These are phyloP conservation scores for Eupristina koningsbergeri DNA, from an alignment of 1,140 invertebrate genomes.

Conservation along the genomic window DNA sequence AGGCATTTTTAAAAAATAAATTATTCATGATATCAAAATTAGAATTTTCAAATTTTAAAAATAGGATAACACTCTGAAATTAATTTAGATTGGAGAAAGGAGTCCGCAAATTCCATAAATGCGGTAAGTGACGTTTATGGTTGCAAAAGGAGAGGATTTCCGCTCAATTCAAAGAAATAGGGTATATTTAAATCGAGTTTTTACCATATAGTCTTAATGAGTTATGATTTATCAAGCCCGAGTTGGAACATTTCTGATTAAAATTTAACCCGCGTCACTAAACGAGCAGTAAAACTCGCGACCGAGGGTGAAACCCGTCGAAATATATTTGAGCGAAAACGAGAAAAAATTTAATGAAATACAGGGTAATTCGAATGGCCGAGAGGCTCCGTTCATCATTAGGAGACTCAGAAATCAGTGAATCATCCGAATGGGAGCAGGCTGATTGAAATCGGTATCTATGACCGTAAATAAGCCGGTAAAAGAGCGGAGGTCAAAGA, in stretches of 20 bases:
- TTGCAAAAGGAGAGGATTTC: neutral
- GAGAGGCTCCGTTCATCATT: neutral
- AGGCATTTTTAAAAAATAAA: neutral
- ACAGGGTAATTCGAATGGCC: neutral
- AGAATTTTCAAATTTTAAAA: neutral
- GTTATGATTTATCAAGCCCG: neutral
- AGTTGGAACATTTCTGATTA: neutral
- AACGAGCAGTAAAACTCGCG: neutral
- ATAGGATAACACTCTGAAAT: neutral
- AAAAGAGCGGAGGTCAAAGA: neutral
- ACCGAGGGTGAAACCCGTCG: too few species aligned
- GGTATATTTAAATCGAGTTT: neutral
- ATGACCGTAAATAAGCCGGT: neutral
- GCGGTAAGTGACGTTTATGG: neutral
- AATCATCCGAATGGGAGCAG: neutral
- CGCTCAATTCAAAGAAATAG: neutral
- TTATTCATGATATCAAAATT: neutral
- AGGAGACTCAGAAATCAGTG: neutral
- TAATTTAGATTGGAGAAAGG: neutral
- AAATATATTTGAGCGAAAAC: too few species aligned
- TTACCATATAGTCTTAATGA: neutral
- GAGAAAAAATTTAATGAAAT: neutral
- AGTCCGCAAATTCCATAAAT: neutral
- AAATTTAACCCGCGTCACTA: neutral
- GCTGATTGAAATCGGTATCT: neutral